Conservation (phyloP, 2,113 vertebrate genomes). For the Campylomormyrus tamandua region DNA sequence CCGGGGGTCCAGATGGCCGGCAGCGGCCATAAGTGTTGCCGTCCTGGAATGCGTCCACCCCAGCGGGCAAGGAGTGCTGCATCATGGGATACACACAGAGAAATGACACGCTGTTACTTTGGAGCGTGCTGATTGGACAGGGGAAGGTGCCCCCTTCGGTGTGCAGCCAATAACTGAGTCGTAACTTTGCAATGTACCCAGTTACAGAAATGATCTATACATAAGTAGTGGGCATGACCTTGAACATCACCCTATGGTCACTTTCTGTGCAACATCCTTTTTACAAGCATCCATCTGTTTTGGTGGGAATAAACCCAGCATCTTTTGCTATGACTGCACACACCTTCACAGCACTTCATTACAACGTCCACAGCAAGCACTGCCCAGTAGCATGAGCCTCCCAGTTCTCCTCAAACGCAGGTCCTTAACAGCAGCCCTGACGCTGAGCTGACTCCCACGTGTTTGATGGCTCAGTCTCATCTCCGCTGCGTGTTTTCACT, state of each 20-base stretch:
- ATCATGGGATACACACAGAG: not conserved
- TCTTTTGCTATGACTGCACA: not conserved
- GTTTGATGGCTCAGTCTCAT: not conserved
- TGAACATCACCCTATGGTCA: not conserved
- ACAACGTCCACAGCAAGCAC: not conserved
- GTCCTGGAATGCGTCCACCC: conserved; percentile 2
- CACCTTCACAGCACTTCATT: not conserved
- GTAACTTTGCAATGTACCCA: not conserved
- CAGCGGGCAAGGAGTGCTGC: not conserved
- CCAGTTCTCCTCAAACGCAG: not conserved
- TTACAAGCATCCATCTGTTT: not conserved
- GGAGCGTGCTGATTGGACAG: not conserved
- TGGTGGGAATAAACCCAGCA: not conserved
- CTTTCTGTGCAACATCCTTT: not conserved
- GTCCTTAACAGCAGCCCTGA: not conserved
- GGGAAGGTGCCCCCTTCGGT: not conserved
- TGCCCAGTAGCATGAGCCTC: not conserved
- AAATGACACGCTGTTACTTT: not conserved
- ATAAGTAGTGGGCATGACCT: not conserved
- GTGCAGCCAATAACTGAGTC: not conserved
- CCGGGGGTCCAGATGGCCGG: conserved; percentile 4
- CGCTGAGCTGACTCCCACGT: not conserved
- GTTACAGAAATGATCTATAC: not conserved
- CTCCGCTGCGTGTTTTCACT: not conserved
- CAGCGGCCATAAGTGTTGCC: not conserved